phyloP scores from a whole-genome alignment of 2,888 invertebrate genomes.

The Brachypalpus laphriformis region DNA sequence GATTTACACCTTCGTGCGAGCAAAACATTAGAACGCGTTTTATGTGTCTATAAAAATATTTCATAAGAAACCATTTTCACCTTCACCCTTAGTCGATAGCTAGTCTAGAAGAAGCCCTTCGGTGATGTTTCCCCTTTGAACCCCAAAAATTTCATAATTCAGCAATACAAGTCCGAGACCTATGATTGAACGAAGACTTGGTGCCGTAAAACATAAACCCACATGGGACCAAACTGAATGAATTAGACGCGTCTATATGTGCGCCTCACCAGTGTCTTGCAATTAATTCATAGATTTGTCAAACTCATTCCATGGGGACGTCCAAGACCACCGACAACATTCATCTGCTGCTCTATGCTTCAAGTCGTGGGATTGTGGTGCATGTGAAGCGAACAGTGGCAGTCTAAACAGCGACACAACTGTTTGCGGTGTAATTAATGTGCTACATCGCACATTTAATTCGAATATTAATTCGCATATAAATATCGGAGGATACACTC shows the following conservation, averaged over 20 bases:
- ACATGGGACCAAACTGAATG: slow-evolving; percentile 38
- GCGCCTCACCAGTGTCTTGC: slow-evolving; percentile 42
- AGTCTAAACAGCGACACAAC: slow-evolving; percentile 55
- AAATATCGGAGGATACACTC: slow-evolving; percentile 54
- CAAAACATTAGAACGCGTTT: slow-evolving; percentile 55
- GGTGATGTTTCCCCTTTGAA: no score
- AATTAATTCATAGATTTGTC: slow-evolving; percentile 70
- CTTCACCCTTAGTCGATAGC: not conserved
- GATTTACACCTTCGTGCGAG: slow-evolving; percentile 66
- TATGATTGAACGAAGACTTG: slow-evolving; percentile 48
- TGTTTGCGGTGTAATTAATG: slow-evolving; percentile 67
- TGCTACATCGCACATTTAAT: slow-evolving; percentile 67
- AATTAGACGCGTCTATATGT: slow-evolving; percentile 25
- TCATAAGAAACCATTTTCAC: slow-evolving; percentile 27
- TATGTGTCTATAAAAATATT: slow-evolving; percentile 38
- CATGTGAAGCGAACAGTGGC: slow-evolving; percentile 58
- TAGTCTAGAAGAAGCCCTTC: not conserved
- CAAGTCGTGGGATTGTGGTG: slow-evolving; percentile 36
- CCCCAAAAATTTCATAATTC: slow-evolving; percentile 8
- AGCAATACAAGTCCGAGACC: not conserved
- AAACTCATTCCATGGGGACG: slow-evolving; percentile 58
- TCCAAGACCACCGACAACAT: slow-evolving; percentile 35
- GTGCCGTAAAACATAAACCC: slow-evolving; percentile 22
- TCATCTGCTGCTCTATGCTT: slow-evolving; percentile 37
- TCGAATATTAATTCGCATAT: slow-evolving; percentile 64